phyloP scores from a whole-genome alignment of 1,140 invertebrate species.

The Antheraea pernyi region DNA sequence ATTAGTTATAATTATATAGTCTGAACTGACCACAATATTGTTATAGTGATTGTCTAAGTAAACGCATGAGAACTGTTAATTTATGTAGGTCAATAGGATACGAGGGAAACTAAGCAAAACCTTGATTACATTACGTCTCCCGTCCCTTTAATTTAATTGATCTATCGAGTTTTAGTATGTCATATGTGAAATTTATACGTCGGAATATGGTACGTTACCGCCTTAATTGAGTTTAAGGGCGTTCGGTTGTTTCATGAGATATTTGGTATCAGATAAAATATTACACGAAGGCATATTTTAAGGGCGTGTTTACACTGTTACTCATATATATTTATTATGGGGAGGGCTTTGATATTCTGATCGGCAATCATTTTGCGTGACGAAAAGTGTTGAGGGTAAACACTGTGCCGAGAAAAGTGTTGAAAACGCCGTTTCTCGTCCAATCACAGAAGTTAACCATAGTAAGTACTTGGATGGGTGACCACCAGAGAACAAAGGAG shows the following conservation, averaged over 20 bases:
- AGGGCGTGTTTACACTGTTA: background rate
- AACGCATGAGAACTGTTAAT: background rate
- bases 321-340: no score
- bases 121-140: background rate
- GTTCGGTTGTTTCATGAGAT: background rate
- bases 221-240: background rate
- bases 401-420: no score
- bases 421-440: no score
- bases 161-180: conserved; percentile 1
- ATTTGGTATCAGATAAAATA: background rate
- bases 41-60: background rate
- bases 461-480: no score
- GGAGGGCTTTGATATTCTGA: no score
- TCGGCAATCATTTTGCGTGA: no score
- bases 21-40: background rate
- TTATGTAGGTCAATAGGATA: background rate
- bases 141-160: background rate
- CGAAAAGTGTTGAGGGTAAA: no score
- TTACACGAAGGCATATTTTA: background rate
- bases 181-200: conserved; percentile 1
- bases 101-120: background rate
- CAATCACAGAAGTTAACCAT: no score
- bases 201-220: background rate
- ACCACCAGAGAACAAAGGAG: no score
- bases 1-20: background rate